A percentile compares a stretch with the other conserved stretches of the same genome.
Evolutionary conservation across 2,797 vertebrate species (phyloP).

Genomic region (Fringilla coelebs): DNA sequence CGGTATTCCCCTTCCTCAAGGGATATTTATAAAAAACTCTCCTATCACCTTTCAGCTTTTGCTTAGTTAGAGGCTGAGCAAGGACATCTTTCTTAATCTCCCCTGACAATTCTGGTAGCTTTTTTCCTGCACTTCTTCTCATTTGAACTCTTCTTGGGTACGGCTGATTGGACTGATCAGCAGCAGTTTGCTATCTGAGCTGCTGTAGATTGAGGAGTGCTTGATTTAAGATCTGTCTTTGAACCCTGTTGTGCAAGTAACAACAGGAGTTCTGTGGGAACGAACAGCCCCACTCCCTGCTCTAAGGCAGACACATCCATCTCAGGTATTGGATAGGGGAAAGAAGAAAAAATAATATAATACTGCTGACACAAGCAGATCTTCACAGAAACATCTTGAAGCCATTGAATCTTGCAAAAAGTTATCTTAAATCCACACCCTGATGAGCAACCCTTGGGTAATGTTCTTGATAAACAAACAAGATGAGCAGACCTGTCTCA

Average conservation of each 20-base stretch:
- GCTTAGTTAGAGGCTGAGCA: neutral
- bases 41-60: neutral
- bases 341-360: neutral
- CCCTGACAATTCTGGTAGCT: neutral
- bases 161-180: neutral
- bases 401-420: neutral
- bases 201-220: neutral
- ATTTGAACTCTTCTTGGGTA: neutral
- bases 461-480: neutral
- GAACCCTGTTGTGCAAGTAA: neutral
- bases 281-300: neutral
- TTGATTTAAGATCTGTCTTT: neutral
- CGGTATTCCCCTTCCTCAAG: slow-evolving; percentile 6
- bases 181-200: neutral
- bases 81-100: neutral
- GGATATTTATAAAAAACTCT: neutral
- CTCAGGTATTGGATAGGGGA: neutral
- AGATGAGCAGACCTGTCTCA: neutral
- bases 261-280: neutral
- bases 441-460: neutral
- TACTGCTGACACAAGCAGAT: slow-evolving; percentile 5
- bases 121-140: neutral
- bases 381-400: neutral
- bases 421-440: neutral
- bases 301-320: neutral